Base-by-base conservation (phyloP, 2,888 invertebrate species). In the Globia sparganii region DNA sequence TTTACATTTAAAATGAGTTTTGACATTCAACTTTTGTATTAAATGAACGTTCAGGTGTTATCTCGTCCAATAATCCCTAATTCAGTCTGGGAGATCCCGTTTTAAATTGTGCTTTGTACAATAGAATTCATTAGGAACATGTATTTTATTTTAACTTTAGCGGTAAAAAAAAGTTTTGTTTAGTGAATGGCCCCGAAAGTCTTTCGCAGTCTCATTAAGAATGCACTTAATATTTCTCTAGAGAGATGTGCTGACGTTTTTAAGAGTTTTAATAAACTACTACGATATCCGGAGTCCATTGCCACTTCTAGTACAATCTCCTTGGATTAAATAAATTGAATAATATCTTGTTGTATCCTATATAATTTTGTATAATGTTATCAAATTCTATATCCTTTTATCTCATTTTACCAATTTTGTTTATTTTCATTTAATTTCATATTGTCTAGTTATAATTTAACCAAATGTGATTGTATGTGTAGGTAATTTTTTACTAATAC, bases 1-100 rank as follows among this genome's bases (percentile, higher is more conserved):
- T 72, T 78, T 70, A 74, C 62, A 73, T 83, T 56, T 59, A 18
- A 70, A 81, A 83, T 70, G 58, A 59, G 43, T 58, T 83, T 67
- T 18, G 53, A 43, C 61, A 53, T 74, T 64, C 15, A 68, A 68
- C 8, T 81, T 83, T 74, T 21, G 43, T 53, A 66, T 69, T 25
- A 67, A 59, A 83, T 58, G 69, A 58, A 58, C 40, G n/a, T 77
- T 72, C 11, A 40, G 69, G 34, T 73, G 69, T 83, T 73, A 81
- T 83, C 65, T 61, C n/a, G 43, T 59, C 18, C 53, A 83, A 83
- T 83, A 66, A 58, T n/a, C 25, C 49, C 28, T 67, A 53, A 77
- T 77, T 62, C 58, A 53, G 72, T 58, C 56, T 62, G 37, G 0
- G 56, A 66, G 37, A 73, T 40, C 69, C 61, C n/a, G 43, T 72